Base-by-base conservation (phyloP, 2,888 invertebrate species). In the Ligdia adustata region DNA sequence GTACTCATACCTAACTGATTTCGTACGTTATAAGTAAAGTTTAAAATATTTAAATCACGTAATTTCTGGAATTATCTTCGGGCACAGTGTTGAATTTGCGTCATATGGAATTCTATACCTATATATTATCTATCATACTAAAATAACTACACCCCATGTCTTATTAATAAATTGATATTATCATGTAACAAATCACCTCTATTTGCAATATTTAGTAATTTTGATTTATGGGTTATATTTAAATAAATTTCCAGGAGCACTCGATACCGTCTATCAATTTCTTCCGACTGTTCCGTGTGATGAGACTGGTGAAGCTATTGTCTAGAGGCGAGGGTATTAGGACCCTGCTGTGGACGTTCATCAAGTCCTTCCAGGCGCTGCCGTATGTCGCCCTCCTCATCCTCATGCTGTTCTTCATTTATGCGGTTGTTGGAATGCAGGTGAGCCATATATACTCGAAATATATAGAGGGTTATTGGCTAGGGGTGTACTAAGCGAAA, bases 361-460 rank as follows among this genome's bases (percentile, higher is more conserved):
- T 99, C 70, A 99, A 99, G 90, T 99, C 99, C 3, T 99, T 99
- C 90, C 96, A 99, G 92, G 99, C 99, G 4, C 91, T 99, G 77
- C 99, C 99, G 1, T 99, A 99, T 79, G 99, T 99, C 55, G 99
- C 99, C 0, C 91, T 99, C 55, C 92, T 99, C 41, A 99, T 99
- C 72, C 98, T 99, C 7, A 95, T 99, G 92, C 92, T 99, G 55
- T 99, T 99, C 91, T 99, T 99, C 90, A 99, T 99, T 75, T 99
- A 99, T 82, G 99, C 99, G 64, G 99, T 99, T 3, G 99, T 99
- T 72, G 99, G 99, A 57, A 99, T 99, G 99, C 99, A 99, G 94
- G 98, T 98, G 81, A 75, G 78, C 13, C 29, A 11, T 22, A 60
- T 16, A 16, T 16, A n/a, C n/a, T n/a, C n/a, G n/a, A n/a, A n/a